phyloP scores from a whole-genome alignment of 2,888 invertebrate species.

The Lymantria dispar region DNA sequence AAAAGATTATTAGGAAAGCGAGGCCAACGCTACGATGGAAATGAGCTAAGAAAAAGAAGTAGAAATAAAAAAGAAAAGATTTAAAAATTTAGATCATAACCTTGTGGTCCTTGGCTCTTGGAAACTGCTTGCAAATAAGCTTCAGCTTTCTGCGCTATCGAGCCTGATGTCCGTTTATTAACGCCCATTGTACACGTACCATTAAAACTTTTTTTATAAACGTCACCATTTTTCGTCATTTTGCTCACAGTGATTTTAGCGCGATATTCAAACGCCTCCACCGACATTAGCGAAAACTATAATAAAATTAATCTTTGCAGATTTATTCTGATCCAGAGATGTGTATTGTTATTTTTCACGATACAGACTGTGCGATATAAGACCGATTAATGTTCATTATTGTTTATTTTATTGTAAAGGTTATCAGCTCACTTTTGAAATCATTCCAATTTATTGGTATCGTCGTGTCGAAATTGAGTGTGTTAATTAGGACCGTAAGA shows the following conservation, averaged over 20 bases:
- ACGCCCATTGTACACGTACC: conserved; percentile 57
- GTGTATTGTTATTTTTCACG: conserved; percentile 39
- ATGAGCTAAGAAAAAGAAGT: no score
- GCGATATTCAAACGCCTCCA: conserved; percentile 55
- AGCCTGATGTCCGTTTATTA: conserved; percentile 48
- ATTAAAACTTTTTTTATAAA: conserved; percentile 53
- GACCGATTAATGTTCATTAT: conserved; percentile 15
- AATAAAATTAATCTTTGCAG: conserved; percentile 1
- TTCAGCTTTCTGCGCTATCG: conserved; percentile 63
- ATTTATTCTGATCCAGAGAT: conserved; percentile 7
- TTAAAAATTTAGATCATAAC: conserved; percentile 14
- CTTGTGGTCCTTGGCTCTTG: conserved; percentile 51
- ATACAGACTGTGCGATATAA: conserved; percentile 28
- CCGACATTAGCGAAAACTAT: conserved; percentile 42
- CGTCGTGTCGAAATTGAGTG: background rate
- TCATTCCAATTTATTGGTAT: conserved; percentile 24
- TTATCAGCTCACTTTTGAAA: conserved; percentile 45
- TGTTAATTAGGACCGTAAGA: conserved; percentile 4
- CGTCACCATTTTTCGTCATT: conserved; percentile 58
- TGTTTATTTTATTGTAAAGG: conserved; percentile 42
- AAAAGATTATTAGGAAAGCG: no score
- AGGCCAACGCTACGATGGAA: no score
- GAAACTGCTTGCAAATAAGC: conserved; percentile 67
- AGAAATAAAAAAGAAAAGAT: no score
- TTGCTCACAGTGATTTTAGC: conserved; percentile 56